phyloP scores from a whole-genome alignment of 2,888 invertebrate species.

The Hirtodrosophila histrioides region DNA sequence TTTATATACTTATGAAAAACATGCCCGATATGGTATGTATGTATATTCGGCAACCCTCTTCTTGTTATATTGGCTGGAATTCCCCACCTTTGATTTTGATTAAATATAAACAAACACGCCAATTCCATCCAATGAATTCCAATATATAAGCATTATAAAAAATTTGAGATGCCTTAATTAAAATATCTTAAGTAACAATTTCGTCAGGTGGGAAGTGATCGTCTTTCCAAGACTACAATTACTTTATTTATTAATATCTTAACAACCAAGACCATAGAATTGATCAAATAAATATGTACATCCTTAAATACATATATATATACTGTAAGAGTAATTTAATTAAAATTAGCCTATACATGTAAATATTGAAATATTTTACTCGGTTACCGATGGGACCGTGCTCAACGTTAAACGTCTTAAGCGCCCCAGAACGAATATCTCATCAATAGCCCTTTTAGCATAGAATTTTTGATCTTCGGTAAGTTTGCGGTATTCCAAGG shows the following conservation, averaged over 20 bases:
- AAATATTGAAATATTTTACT: constrained; percentile 31
- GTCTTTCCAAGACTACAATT: constrained; percentile 24
- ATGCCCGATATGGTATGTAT: no score
- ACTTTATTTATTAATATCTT: constrained; percentile 38
- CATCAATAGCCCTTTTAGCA: constrained; percentile 68
- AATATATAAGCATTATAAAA: no score
- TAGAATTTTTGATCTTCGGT: constrained; percentile 69
- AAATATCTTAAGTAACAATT: neutral
- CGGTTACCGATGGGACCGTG: constrained; percentile 61
- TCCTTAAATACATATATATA: constrained; percentile 27
- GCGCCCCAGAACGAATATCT: constrained; percentile 65
- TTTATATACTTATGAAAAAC: no score
- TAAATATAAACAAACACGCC: no score
- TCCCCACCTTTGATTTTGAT: no score
- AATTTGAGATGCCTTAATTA: no score
- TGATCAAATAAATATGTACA: constrained; percentile 46
- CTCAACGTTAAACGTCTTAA: constrained; percentile 58
- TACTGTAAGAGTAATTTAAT: constrained; percentile 3
- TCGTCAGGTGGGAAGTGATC: constrained; percentile 28
- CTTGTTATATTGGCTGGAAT: no score
- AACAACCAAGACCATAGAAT: constrained; percentile 34
- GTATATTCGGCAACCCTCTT: no score
- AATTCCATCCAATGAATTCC: no score
- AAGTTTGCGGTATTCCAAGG: constrained; percentile 64
- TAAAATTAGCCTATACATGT: constrained; percentile 18